phyloP scores from a whole-genome alignment of 2,113 vertebrate species.

The Cacatua alba region DNA sequence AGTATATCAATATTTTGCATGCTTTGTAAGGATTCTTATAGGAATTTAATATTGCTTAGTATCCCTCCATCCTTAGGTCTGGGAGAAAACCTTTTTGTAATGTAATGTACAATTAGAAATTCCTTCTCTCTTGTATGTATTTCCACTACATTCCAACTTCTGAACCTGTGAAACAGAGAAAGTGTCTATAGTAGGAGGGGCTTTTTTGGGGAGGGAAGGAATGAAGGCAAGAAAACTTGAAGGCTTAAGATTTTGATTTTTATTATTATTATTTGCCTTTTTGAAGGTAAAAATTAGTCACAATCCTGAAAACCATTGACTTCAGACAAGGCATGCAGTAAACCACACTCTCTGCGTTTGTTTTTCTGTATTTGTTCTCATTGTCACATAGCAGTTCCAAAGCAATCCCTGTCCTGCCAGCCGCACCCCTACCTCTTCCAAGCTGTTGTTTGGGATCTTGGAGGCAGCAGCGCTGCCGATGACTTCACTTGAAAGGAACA shows the following conservation, averaged over 20 bases:
- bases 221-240: conserved; percentile 44
- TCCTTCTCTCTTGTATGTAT: conserved; percentile 63
- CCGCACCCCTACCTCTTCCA: background rate
- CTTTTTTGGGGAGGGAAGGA: conserved; percentile 35
- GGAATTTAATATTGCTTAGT: conserved; percentile 65
- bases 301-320: background rate
- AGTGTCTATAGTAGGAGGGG: conserved; percentile 23
- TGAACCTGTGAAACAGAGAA: background rate
- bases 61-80: conserved; percentile 55
- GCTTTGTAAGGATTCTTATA: conserved; percentile 63
- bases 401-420: background rate
- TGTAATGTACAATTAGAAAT: conserved; percentile 58
- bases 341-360: background rate
- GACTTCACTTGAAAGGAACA: background rate
- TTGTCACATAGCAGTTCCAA: background rate
- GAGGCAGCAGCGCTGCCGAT: background rate
- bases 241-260: background rate
- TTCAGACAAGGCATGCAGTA: background rate
- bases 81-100: conserved; percentile 63
- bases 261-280: background rate
- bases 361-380: background rate
- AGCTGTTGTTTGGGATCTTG: background rate
- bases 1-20: conserved; percentile 68
- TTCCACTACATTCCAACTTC: conserved; percentile 55
- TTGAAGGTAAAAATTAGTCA: conserved; percentile 24